Evolutionary conservation across 2,888 invertebrate genomes (phyloP).

Genomic region (Brachyopa scutellaris): DNA sequence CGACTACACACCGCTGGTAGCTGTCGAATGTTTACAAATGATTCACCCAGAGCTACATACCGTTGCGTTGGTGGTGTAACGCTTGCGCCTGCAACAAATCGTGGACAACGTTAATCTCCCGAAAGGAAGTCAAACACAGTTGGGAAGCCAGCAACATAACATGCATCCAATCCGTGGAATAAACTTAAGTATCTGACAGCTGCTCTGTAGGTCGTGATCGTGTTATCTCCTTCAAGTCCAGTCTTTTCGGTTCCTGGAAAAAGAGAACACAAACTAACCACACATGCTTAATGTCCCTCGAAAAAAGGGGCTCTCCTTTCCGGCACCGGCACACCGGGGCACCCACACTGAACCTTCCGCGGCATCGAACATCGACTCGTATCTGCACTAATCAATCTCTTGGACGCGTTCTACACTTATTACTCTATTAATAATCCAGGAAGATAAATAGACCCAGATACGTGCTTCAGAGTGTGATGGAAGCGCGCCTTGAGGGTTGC

Average conservation of each 20-base stretch:
- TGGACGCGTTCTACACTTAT: constrained; percentile 60
- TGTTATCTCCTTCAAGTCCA: constrained; percentile 46
- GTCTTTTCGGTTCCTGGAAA: constrained; percentile 50
- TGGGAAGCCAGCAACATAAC: constrained; percentile 5
- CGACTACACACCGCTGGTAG: constrained; percentile 40
- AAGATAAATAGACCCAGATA: constrained; percentile 63
- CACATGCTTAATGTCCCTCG: constrained; percentile 2
- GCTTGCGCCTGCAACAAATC: constrained; percentile 30
- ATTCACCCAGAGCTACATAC: constrained; percentile 57
- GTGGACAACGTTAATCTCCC: constrained; percentile 62
- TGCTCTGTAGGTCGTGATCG: constrained; percentile 68
- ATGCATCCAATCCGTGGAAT: constrained; percentile 32
- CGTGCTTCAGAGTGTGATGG: constrained; percentile 48
- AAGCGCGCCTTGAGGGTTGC: constrained; percentile 10
- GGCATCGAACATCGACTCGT: constrained; percentile 4
- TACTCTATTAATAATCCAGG: constrained; percentile 69
- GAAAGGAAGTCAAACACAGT: constrained; percentile 49
- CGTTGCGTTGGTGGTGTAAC: constrained; percentile 25
- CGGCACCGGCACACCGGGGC: constrained; percentile 41
- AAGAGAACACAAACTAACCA: not conserved
- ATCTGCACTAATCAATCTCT: constrained; percentile 70
- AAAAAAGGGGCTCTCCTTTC: constrained; percentile 43
- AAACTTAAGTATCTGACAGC: constrained; percentile 54
- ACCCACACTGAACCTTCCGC: constrained; percentile 42
- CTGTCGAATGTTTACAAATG: constrained; percentile 70